Evolutionary conservation across 2,113 vertebrate species (phyloP).

Genomic region (Chinchilla lanigera): DNA sequence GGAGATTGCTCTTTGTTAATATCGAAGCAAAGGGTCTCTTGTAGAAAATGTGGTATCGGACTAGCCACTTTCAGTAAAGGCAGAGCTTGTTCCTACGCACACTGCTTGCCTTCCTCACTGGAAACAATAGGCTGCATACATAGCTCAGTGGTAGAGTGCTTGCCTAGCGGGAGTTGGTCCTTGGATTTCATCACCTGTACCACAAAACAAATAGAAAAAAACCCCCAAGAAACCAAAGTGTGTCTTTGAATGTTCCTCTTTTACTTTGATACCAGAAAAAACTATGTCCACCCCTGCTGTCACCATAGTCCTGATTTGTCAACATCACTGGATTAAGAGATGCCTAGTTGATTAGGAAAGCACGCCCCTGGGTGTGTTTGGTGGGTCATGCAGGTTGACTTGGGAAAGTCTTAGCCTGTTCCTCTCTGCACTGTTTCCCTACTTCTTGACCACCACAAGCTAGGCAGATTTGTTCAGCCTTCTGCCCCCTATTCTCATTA

Average conservation of each 20-base stretch:
- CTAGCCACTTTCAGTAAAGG: neutral
- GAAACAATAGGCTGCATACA: neutral
- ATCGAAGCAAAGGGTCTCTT: neutral
- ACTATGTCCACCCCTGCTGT: neutral
- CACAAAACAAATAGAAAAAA: neutral
- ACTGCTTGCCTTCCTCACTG: constrained; percentile 5
- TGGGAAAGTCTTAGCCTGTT: neutral
- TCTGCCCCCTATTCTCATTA: neutral
- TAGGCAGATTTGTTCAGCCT: neutral
- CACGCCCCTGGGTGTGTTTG: neutral
- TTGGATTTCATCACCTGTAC: neutral
- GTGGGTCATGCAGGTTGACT: neutral
- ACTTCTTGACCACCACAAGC: neutral
- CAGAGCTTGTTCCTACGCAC: neutral
- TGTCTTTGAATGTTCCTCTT: neutral
- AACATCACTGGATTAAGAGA: neutral
- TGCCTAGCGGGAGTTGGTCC: neutral
- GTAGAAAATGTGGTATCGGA: neutral
- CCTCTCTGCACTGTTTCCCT: neutral
- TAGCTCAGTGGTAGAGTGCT: neutral
- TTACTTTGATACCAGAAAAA: neutral
- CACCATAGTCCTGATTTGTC: neutral
- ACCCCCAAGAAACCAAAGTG: neutral
- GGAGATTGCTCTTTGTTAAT: neutral
- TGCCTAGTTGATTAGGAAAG: neutral